Percentiles rank a stretch among this genome's conserved stretches.
These are phyloP conservation scores for Mamestra configurata DNA, from an alignment of 1,140 invertebrate genomes.

Conservation along the genomic window DNA sequence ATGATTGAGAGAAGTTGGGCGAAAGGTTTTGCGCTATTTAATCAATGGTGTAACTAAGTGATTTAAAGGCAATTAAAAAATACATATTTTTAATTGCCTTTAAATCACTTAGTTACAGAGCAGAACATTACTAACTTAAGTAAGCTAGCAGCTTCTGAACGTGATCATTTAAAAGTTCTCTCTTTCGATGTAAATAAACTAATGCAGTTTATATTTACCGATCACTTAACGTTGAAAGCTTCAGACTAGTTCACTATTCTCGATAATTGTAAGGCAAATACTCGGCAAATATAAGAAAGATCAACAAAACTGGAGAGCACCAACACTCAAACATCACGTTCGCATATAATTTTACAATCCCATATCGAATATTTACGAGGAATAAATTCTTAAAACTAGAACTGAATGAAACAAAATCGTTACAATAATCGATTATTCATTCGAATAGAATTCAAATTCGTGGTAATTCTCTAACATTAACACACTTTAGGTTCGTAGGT, in stretches of 20 bases:
- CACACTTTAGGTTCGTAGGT: conserved; percentile 21
- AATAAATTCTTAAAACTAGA: not conserved
- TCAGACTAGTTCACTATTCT: conserved; percentile 30
- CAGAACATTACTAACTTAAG: not conserved
- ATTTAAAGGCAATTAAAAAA: too few relatives aligned
- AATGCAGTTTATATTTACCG: conserved; percentile 32
- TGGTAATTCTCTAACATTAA: conserved; percentile 26
- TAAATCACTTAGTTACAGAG: too few relatives aligned
- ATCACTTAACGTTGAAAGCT: conserved; percentile 38
- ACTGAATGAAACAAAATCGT: conserved; percentile 63
- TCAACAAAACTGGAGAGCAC: conserved; percentile 17
- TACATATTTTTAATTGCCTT: too few relatives aligned
- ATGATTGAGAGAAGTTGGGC: conserved; percentile 6
- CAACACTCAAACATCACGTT: conserved; percentile 30
- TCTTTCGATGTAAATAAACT: conserved; percentile 4
- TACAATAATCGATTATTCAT: conserved; percentile 19
- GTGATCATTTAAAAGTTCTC: not conserved
- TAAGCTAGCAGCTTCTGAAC: not conserved
- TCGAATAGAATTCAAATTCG: conserved; percentile 16
- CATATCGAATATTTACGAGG: conserved; percentile 13
- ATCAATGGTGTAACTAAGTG: too few relatives aligned
- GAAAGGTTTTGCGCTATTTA: not conserved
- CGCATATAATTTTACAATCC: conserved; percentile 15
- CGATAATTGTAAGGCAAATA: conserved; percentile 34
- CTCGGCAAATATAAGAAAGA: conserved; percentile 23